phyloP scores from a whole-genome alignment of 2,888 invertebrate genomes.

The Lasius platythorax region DNA sequence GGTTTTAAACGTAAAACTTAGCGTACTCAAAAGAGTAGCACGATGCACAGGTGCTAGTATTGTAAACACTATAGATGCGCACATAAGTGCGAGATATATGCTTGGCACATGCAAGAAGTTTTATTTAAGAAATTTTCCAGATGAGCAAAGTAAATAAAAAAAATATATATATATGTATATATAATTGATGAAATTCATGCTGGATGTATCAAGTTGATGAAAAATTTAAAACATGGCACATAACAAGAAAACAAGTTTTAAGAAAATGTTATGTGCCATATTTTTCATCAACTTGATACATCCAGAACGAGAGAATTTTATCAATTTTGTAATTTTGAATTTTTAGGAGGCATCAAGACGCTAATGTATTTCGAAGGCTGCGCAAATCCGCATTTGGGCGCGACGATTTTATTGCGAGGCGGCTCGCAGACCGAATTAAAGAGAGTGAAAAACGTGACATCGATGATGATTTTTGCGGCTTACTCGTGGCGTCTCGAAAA shows the following conservation, averaged over 20 bases:
- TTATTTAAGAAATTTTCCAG: conserved; percentile 89
- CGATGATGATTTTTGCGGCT: conserved; percentile 93
- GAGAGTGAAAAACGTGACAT: conserved; percentile 93
- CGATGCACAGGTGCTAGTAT: conserved; percentile 94
- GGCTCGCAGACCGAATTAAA: conserved; percentile 90
- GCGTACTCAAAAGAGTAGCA: conserved; percentile 92
- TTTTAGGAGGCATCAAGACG: conserved; percentile 91
- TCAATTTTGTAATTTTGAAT: conserved; percentile 47
- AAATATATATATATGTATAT: not conserved
- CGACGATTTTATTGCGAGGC: conserved; percentile 95
- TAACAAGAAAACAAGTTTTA: not conserved
- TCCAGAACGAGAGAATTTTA: not conserved
- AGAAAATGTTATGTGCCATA: not conserved
- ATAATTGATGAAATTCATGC: not conserved
- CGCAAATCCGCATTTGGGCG: conserved; percentile 93
- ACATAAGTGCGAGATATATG: conserved; percentile 91
- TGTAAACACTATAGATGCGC: conserved; percentile 95
- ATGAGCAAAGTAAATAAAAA: conserved; percentile 85
- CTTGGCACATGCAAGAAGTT: conserved; percentile 95
- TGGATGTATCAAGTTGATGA: not conserved
- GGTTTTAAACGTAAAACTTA: conserved; percentile 93
- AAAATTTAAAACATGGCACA: not conserved
- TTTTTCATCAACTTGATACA: not conserved
- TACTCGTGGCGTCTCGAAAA: conserved; percentile 98
- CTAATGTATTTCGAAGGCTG: conserved; percentile 98